Conservation (phyloP, 2,113 vertebrate species). For the Catharus fuscescens region DNA sequence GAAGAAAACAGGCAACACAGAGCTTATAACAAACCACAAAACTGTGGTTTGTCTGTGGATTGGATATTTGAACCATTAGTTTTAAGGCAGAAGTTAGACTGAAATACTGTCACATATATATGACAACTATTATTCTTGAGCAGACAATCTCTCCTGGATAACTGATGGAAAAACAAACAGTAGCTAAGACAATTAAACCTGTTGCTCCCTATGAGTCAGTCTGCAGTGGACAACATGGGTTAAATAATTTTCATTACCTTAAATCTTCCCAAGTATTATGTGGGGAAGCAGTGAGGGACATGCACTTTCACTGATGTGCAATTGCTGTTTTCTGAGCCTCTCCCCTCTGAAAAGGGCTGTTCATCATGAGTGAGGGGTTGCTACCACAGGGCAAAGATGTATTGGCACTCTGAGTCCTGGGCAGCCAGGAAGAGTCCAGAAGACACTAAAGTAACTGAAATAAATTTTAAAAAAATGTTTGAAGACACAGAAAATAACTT, state of each 20-base stretch:
- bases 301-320: rapidly evolving
- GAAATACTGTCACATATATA: not conserved
- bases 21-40: not conserved
- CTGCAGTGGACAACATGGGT: not conserved
- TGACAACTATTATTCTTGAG: not conserved
- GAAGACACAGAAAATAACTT: not conserved
- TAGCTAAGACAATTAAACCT: not conserved
- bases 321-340: not conserved
- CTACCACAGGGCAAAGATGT: not conserved
- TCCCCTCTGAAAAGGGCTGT: not conserved
- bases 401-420: not conserved
- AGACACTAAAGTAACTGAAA: not conserved
- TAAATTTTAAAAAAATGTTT: not conserved
- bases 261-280: not conserved
- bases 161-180: not conserved
- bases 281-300: not conserved
- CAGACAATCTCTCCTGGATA: not conserved
- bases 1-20: not conserved
- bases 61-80: not conserved
- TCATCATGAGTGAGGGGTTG: not conserved
- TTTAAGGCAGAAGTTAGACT: not conserved
- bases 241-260: not conserved
- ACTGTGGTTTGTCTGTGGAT: not conserved
- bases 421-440: not conserved
- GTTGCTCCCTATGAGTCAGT: not conserved